A percentile compares a stretch with the other conserved stretches of the same genome.
Evolutionary conservation across 1,140 invertebrate species (phyloP).

Genomic region (Hycleus cichorii): DNA sequence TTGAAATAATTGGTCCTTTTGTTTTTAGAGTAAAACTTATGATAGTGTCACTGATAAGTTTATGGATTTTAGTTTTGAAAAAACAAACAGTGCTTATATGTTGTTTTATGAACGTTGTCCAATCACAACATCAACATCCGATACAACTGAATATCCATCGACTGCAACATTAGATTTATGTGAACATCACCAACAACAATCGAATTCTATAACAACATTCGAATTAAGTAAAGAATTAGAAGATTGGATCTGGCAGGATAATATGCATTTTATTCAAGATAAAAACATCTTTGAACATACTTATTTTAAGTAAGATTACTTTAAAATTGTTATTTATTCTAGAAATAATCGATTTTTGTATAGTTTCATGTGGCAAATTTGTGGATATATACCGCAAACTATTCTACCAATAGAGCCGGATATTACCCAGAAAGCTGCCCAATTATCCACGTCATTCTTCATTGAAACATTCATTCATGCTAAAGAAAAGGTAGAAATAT

Average conservation of each 20-base stretch:
- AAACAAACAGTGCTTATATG: conserved; percentile 97
- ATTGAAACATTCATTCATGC: conserved; percentile 95
- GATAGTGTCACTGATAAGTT: conserved; percentile 94
- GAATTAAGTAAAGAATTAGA: conserved; percentile 72
- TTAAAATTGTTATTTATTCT: conserved; percentile 16
- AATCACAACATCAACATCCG: conserved; percentile 29
- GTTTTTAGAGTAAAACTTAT: conserved; percentile 81
- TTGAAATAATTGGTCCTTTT: background rate
- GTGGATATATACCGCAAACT: conserved; percentile 85
- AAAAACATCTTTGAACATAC: conserved; percentile 94
- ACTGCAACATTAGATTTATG: conserved; percentile 38
- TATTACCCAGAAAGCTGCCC: conserved; percentile 76
- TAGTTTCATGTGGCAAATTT: conserved; percentile 95
- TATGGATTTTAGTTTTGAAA: conserved; percentile 95
- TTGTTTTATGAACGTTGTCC: conserved; percentile 82
- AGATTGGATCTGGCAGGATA: conserved; percentile 93
- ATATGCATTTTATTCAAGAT: conserved; percentile 89
- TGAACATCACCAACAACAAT: conserved; percentile 22
- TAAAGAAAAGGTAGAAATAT: conserved; percentile 76
- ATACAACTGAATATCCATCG: conserved; percentile 27
- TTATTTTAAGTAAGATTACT: conserved; percentile 73
- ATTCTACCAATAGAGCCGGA: conserved; percentile 68
- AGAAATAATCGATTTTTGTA: conserved; percentile 23
- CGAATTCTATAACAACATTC: conserved; percentile 38
- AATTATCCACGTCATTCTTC: conserved; percentile 88